These are phyloP conservation scores for Oncopodura yosiiana DNA, from an alignment of 1,140 invertebrate species.

Conservation along the genomic window DNA sequence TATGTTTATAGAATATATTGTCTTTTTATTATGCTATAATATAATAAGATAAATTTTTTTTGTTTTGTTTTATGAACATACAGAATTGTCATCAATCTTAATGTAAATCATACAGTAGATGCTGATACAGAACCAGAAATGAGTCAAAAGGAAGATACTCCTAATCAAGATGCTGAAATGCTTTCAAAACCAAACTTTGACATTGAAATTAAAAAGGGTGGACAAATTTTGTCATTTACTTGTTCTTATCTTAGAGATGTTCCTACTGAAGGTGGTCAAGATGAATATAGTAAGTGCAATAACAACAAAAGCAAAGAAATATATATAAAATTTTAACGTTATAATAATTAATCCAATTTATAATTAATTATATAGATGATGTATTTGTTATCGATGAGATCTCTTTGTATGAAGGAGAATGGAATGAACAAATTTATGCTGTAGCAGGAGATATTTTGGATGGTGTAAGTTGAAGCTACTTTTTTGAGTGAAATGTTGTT, in stretches of 20 bases:
- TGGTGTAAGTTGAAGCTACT: slow-evolving; percentile 52
- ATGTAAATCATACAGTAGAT: slow-evolving; percentile 84
- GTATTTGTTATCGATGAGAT: slow-evolving; percentile 78
- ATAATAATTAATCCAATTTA: neutral
- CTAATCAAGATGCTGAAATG: slow-evolving; percentile 57
- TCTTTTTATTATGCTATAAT: neutral
- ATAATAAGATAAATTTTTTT: slow-evolving; percentile 24
- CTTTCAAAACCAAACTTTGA: slow-evolving; percentile 77
- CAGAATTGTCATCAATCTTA: slow-evolving; percentile 66
- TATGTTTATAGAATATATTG: neutral
- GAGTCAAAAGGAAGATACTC: slow-evolving; percentile 51
- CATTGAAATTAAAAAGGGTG: slow-evolving; percentile 64
- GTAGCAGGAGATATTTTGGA: slow-evolving; percentile 82
- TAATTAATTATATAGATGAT: slow-evolving; percentile 35
- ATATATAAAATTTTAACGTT: too few relatives aligned
- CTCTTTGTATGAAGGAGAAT: slow-evolving; percentile 69
- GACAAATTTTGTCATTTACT: slow-evolving; percentile 64
- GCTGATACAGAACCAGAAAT: slow-evolving; percentile 56
- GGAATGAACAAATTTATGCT: slow-evolving; percentile 69
- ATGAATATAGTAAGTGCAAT: slow-evolving; percentile 61
- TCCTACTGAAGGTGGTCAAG: slow-evolving; percentile 50
- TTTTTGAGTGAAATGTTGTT: neutral
- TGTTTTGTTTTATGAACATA: slow-evolving; percentile 37
- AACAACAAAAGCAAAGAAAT: too few relatives aligned
- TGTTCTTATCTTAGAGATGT: slow-evolving; percentile 63